Conservation (phyloP, 2,797 vertebrate species). For the Threskiornis aethiopicus region DNA sequence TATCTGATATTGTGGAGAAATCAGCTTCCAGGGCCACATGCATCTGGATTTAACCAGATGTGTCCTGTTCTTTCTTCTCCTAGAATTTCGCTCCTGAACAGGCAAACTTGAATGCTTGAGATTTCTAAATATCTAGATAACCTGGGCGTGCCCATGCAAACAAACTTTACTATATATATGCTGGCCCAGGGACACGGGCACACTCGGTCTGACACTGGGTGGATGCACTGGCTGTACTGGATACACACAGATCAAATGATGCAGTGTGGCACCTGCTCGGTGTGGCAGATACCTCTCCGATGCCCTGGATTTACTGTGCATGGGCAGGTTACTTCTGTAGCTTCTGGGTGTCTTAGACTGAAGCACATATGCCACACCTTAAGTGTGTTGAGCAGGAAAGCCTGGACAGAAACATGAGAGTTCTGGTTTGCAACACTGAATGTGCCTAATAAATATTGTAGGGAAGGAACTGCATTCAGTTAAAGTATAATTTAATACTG, state of each 20-base stretch:
- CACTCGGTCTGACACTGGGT: fast-evolving
- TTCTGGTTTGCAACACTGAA: not conserved
- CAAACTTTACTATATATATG: not conserved
- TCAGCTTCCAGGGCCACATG: not conserved
- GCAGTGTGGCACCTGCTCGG: not conserved
- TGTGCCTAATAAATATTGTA: constrained; percentile 1
- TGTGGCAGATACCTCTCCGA: not conserved
- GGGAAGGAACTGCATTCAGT: not conserved
- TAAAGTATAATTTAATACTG: not conserved
- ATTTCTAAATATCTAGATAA: not conserved
- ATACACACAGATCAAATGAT: not conserved
- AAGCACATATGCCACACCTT: fast-evolving
- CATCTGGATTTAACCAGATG: not conserved
- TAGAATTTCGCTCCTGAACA: not conserved
- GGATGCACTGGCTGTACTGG: not conserved
- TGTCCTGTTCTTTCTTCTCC: not conserved
- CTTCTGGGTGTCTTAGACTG: not conserved
- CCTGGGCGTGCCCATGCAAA: not conserved
- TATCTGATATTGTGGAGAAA: not conserved
- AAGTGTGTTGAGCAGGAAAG: not conserved
- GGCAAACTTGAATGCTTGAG: not conserved
- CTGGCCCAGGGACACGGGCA: not conserved
- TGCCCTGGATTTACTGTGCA: not conserved
- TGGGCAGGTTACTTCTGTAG: not conserved
- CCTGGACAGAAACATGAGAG: not conserved